phyloP scores from a whole-genome alignment of 2,113 vertebrate species.

The Formicarius rufipectus region DNA sequence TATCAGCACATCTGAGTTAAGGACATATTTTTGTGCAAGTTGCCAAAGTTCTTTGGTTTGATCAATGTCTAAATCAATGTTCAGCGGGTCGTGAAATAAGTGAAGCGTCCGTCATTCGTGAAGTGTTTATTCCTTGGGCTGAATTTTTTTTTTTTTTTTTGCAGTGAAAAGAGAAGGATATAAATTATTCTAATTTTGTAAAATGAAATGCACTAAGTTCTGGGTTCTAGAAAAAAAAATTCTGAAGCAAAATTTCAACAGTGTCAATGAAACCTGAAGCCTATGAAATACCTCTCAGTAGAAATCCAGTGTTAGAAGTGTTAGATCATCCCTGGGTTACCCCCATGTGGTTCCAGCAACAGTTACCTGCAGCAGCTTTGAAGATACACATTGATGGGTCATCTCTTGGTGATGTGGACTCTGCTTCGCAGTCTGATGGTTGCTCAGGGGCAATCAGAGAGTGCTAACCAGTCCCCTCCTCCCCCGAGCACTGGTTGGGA shows the following conservation, averaged over 20 bases:
- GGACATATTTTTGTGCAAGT: slow-evolving; percentile 49
- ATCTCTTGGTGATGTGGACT: background rate
- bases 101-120: background rate
- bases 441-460: background rate
- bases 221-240: background rate
- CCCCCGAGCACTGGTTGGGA: background rate
- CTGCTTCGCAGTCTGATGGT: background rate
- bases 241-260: background rate
- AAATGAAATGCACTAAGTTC: slow-evolving; percentile 6
- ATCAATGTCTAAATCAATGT: background rate
- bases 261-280: background rate
- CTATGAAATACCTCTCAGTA: slow-evolving; percentile 5
- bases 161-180: slow-evolving; percentile 27
- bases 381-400: background rate
- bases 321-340: background rate
- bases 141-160: slow-evolving; percentile 27
- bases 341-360: background rate
- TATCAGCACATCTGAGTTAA: slow-evolving; percentile 51
- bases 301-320: slow-evolving; percentile 24
- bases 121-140: slow-evolving; percentile 6
- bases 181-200: slow-evolving; percentile 46
- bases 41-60: slow-evolving; percentile 46
- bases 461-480: background rate
- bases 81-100: background rate
- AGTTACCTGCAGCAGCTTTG: background rate